Evolutionary conservation across 2,888 invertebrate species (phyloP), one percentile per base, ranked within the genome.

Genomic region (Iphiclides podalirius): DNA sequence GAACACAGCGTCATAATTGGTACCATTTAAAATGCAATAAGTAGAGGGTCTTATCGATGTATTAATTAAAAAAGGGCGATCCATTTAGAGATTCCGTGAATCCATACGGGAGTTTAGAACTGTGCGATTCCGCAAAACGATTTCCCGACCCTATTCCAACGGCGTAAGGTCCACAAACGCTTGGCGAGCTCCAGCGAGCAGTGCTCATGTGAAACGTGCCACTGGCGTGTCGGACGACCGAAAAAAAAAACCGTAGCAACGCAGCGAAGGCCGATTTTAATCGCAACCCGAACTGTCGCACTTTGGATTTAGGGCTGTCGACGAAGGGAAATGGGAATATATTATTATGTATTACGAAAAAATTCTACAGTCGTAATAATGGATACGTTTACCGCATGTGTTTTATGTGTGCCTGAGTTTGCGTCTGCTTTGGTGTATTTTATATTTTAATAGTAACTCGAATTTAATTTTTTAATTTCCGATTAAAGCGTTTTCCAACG

Each of bases 231-330:
- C 43, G 31, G 26, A 48, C 37, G n/a, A 31, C 35, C 35, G 28
- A 43, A 44, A 50, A 39, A 44, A 49, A n/a, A 44, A 49, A n/a
- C 31, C 44, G 26, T 39, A 16, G n/a, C 14, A 35, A 20, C 47
- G 35, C 16, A 35, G 9, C 40, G 39, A 44, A 44, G 40, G 50
- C 40, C 49, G 43, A 38, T 34, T 44, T 46, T 46, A 46, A 47
- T 40, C 40, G 35, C 44, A 40, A 2, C 28, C 33, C 37, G 23
- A 43, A 49, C 48, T 43, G 38, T 42, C 33, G 42, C 48, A 38
- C 33, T 38, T 42, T 9, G 23, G 12, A 15, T 26, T 11, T 16
- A 49, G 48, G 48, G 48, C 31, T 43, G 43, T 33, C 36, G 11
- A 36, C 15, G 16, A 4, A 3, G 31, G 11, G 28, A 7, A 8